Evolutionary conservation across 2,888 invertebrate genomes (phyloP).

Genomic region (Campoplex capitator): DNA sequence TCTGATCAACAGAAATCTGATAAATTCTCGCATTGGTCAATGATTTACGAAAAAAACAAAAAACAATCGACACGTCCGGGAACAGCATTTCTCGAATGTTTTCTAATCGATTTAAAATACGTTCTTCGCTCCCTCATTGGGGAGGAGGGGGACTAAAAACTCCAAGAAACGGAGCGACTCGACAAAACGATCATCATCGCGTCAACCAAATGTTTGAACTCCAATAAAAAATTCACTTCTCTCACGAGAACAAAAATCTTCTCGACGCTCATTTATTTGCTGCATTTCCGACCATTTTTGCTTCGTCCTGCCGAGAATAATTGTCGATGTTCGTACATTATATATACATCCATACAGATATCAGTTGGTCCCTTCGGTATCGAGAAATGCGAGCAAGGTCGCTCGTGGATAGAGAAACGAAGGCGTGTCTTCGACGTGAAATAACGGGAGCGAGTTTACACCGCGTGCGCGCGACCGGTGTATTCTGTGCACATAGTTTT

Average conservation of each 20-base stretch:
- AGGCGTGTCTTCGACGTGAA: constrained; percentile 63
- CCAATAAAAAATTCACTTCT: no score
- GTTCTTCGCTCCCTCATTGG: no score
- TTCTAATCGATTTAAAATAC: no score
- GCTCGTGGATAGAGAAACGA: constrained; percentile 60
- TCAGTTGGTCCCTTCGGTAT: background rate
- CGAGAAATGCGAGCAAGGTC: constrained; percentile 69
- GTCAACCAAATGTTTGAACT: no score
- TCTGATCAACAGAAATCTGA: constrained; percentile 2
- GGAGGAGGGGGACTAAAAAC: no score
- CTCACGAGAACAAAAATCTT: no score
- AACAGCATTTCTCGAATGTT: no score
- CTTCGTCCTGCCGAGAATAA: constrained; percentile 14
- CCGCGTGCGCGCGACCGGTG: background rate
- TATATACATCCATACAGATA: background rate
- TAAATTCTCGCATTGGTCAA: constrained; percentile 23
- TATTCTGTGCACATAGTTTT: constrained; percentile 14
- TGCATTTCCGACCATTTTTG: background rate
- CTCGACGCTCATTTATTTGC: background rate
- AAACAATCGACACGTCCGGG: no score
- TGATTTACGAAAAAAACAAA: background rate
- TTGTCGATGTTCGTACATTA: background rate
- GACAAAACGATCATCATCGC: no score
- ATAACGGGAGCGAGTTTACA: constrained; percentile 64
- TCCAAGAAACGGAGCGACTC: no score